These are phyloP conservation scores for Taphrorychus bicolor DNA, from an alignment of 2,888 invertebrate species.

Conservation along the genomic window DNA sequence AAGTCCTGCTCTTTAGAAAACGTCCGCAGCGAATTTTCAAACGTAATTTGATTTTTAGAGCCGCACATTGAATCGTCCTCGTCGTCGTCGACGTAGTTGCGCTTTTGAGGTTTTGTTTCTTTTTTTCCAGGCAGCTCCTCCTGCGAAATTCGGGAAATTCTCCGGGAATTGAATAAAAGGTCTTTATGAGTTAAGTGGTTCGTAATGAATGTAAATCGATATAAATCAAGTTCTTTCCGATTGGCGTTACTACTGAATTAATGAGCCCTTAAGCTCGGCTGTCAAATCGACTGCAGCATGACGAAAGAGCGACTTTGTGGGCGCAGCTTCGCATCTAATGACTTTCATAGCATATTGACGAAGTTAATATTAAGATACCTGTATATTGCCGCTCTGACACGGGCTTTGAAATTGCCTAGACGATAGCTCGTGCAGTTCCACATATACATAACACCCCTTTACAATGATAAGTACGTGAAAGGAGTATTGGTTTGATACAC, in stretches of 20 bases:
- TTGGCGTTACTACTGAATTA: not conserved
- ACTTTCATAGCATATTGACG: not conserved
- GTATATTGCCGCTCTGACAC: not conserved
- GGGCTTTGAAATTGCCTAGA: not conserved
- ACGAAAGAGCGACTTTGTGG: not conserved
- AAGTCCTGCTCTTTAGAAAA: conserved; percentile 25
- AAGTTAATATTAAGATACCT: not conserved
- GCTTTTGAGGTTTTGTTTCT: conserved; percentile 23
- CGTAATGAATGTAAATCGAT: not conserved
- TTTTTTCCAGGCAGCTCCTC: conserved; percentile 2
- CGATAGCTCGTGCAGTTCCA: not conserved
- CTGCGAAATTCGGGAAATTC: conserved; percentile 1
- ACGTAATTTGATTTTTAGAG: conserved; percentile 31
- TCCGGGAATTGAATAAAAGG: not conserved
- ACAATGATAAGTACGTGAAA: not conserved
- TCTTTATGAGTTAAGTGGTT: not conserved
- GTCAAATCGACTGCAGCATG: not conserved
- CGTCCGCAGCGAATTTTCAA: conserved; percentile 34
- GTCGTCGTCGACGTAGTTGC: conserved; percentile 6
- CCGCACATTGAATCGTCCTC: conserved; percentile 33
- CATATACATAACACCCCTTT: not conserved
- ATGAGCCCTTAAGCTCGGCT: too few relatives aligned
- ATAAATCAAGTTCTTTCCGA: not conserved
- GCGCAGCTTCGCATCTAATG: not conserved
- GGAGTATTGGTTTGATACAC: not conserved